Conservation (phyloP, 2,888 invertebrate genomes). For the Lithosia quadra region DNA sequence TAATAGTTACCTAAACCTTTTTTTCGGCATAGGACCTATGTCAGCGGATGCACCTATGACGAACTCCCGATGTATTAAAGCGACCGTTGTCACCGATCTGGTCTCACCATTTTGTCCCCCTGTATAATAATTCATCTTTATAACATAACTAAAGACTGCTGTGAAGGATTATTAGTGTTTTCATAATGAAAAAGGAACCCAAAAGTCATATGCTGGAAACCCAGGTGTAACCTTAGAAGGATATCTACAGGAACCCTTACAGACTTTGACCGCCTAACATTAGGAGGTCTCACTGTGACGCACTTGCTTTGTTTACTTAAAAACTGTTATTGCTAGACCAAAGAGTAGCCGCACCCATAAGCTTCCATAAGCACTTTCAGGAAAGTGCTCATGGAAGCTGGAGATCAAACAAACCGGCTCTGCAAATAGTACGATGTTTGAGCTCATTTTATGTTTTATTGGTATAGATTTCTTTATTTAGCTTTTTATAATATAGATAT, state of each 20-base stretch:
- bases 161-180: not conserved
- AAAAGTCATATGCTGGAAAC: no score
- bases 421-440: not conserved
- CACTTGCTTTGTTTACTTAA: no score
- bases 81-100: constrained; percentile 68
- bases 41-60: constrained; percentile 70
- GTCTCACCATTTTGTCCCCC: constrained; percentile 59
- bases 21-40: constrained; percentile 73
- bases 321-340: no score
- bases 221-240: no score
- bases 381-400: no score
- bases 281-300: not conserved
- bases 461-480: no score
- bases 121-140: constrained; percentile 26
- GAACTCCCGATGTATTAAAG: constrained; percentile 70
- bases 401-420: no score
- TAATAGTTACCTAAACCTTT: constrained; percentile 64
- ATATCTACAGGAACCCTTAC: no score
- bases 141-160: not conserved
- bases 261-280: no score
- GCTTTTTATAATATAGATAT: not conserved
- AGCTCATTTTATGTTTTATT: not conserved
- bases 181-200: not conserved
- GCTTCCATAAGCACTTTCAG: no score
- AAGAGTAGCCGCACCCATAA: no score